Evolutionary conservation across 2,113 vertebrate genomes (phyloP).

Genomic region (Balaeniceps rex): DNA sequence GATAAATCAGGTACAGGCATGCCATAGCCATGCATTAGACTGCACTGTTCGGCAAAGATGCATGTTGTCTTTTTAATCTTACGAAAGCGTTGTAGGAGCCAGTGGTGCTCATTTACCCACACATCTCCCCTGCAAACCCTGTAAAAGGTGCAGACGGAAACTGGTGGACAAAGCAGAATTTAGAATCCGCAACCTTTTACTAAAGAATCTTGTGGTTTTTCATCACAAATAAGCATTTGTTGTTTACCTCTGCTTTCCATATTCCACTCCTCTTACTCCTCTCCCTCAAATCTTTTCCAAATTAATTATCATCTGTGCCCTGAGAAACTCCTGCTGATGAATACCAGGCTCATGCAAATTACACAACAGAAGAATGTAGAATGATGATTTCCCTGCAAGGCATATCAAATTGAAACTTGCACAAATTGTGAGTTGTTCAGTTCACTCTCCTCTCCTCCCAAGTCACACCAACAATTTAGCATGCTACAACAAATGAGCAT

Average conservation of each 20-base stretch:
- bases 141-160: background rate
- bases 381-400: conserved; percentile 44
- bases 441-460: conserved; percentile 45
- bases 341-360: conserved; percentile 50
- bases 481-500: conserved; percentile 42
- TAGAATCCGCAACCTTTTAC: background rate
- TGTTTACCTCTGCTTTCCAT: background rate
- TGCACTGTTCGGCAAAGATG: background rate
- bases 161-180: background rate
- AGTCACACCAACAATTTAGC: conserved; percentile 53
- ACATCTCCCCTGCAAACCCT: background rate
- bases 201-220: background rate
- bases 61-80: background rate
- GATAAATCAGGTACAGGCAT: background rate
- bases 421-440: conserved; percentile 13
- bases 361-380: conserved; percentile 23
- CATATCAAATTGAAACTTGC: conserved; percentile 56
- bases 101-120: background rate
- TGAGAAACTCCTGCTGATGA: conserved; percentile 46
- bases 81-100: background rate
- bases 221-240: background rate
- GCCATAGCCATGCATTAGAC: background rate
- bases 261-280: background rate
- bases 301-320: conserved; percentile 52
- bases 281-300: conserved; percentile 18